Conservation (phyloP, 2,797 vertebrate species). For the Poeciliopsis paucimaculata region DNA sequence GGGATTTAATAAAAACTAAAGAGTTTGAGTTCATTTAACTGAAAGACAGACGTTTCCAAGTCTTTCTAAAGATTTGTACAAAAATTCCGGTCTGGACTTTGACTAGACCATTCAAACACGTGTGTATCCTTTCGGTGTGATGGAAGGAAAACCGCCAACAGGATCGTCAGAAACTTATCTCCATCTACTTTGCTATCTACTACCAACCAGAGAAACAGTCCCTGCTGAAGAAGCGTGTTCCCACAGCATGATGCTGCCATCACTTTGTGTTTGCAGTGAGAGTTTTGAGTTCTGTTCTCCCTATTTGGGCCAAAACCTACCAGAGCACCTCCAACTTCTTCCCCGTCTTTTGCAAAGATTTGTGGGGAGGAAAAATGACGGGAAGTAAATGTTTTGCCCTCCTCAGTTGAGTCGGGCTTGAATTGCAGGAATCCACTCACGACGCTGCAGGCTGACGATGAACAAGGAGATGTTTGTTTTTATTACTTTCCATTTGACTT, state of each 20-base stretch:
- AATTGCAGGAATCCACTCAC: conserved; percentile 1
- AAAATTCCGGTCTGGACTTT: neutral
- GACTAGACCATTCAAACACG: neutral
- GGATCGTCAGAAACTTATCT: neutral
- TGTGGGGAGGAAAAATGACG: neutral
- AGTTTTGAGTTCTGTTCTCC: neutral
- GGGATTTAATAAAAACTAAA: neutral
- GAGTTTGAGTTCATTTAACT: neutral
- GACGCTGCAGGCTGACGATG: neutral
- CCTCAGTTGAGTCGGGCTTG: neutral
- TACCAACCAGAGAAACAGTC: neutral
- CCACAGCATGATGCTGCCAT: neutral
- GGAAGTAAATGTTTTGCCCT: no score
- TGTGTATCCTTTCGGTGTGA: neutral
- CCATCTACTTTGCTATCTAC: neutral
- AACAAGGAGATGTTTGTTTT: neutral
- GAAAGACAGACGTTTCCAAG: neutral
- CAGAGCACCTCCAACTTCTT: neutral
- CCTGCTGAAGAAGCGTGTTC: neutral
- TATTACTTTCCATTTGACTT: neutral
- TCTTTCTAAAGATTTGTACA: neutral
- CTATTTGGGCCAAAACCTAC: neutral
- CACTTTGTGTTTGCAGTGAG: neutral
- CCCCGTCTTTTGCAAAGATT: neutral
- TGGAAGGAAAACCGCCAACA: neutral